A percentile compares a stretch with the other conserved stretches of the same genome.
Conservation (phyloP, 2,113 vertebrate genomes). For the Ceyx margarethae region DNA sequence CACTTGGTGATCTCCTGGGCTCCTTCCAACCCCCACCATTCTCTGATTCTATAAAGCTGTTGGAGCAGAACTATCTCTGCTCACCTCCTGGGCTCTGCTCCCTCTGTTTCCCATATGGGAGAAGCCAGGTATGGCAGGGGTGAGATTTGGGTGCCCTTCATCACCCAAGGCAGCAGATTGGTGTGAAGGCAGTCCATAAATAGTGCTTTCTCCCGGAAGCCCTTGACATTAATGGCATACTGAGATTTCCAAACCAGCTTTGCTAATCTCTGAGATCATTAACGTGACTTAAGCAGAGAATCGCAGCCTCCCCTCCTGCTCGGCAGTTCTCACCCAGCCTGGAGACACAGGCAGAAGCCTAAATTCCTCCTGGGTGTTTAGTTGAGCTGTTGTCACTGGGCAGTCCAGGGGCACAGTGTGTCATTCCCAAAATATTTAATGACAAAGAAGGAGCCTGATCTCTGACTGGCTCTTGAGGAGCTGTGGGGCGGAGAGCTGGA, state of each 20-base stretch:
- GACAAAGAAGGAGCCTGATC: slow-evolving; percentile 22
- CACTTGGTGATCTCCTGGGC: too few species aligned
- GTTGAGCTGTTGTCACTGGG: slow-evolving; percentile 22
- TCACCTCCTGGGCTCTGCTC: neutral
- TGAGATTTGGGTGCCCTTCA: neutral
- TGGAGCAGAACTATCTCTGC: accelerated
- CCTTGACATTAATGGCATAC: neutral
- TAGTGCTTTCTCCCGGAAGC: neutral
- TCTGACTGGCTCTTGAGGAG: slow-evolving; percentile 32
- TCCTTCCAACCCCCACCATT: too few species aligned
- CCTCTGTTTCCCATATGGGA: neutral
- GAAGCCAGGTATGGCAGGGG: neutral
- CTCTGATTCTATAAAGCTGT: neutral
- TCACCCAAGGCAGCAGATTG: neutral
- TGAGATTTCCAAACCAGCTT: slow-evolving; percentile 17
- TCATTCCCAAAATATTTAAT: slow-evolving; percentile 50
- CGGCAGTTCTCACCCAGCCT: neutral
- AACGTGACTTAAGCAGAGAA: neutral
- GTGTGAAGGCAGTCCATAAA: neutral
- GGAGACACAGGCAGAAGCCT: neutral
- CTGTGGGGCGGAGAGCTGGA: neutral
- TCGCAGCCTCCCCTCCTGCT: neutral
- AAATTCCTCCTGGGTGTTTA: neutral
- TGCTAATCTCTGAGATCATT: slow-evolving; percentile 30
- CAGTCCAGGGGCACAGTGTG: neutral